These are phyloP conservation scores for Arbacia lixula DNA, from an alignment of 53 echinoderm and acorn worm genomes.

Conservation along the genomic window DNA sequence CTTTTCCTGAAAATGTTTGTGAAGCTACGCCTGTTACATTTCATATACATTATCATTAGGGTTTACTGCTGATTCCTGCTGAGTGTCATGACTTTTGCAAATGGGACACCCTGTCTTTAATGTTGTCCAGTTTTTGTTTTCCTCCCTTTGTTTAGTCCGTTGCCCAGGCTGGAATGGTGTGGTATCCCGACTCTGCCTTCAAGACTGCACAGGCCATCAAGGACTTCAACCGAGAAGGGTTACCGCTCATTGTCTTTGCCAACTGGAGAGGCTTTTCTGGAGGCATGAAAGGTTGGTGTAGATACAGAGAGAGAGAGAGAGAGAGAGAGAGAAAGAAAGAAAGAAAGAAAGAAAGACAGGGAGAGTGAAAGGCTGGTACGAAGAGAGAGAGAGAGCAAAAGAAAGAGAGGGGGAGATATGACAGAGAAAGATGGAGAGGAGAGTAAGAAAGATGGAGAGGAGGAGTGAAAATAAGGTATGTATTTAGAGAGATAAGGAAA, in stretches of 20 bases:
- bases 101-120: no score
- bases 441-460: neutral
- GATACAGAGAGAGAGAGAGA: neutral
- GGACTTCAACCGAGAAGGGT: constrained; percentile 92
- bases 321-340: neutral
- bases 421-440: neutral
- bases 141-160: constrained; percentile 55
- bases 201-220: constrained; percentile 96
- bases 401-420: neutral
- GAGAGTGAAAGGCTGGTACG: neutral
- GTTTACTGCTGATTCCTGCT: no score
- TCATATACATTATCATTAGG: no score
- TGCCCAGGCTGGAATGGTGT: constrained; percentile 95
- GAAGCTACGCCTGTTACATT: no score
- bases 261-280: constrained; percentile 99
- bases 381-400: neutral
- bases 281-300: constrained; percentile 92
- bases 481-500: neutral
- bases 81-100: no score
- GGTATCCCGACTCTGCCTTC: constrained; percentile 99
- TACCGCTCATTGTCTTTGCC: constrained; percentile 94
- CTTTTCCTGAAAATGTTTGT: no score
- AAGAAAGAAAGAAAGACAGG: neutral
- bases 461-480: no score
- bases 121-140: neutral